These are phyloP conservation scores for Tenualosa ilisha DNA, from an alignment of 2,797 vertebrate genomes.

Conservation along the genomic window DNA sequence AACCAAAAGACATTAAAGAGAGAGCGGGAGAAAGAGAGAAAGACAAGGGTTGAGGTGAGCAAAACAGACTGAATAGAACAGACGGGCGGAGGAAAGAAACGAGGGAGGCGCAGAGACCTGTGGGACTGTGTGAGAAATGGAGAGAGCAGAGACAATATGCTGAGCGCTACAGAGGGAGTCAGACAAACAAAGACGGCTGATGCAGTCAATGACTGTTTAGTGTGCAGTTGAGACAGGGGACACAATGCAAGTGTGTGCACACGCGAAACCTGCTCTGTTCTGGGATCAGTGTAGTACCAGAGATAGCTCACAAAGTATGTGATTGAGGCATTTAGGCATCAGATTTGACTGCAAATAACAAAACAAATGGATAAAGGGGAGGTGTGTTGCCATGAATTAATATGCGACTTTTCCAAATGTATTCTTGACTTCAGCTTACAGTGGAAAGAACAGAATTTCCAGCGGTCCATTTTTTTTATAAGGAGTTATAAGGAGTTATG, in stretches of 20 bases:
- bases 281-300: not conserved
- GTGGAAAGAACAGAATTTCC: not conserved
- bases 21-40: not conserved
- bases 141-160: constrained; percentile 10
- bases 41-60: not conserved
- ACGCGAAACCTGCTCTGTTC: not conserved
- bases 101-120: not conserved
- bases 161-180: not conserved
- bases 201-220: not conserved
- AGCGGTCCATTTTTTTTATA: not conserved
- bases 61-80: not conserved
- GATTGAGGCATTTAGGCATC: not conserved
- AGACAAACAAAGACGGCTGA: not conserved
- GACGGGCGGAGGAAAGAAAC: not conserved
- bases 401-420: not conserved
- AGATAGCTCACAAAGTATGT: not conserved
- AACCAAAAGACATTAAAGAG: not conserved
- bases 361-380: not conserved
- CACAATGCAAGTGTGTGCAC: not conserved
- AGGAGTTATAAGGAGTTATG: not conserved
- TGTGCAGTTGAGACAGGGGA: not conserved
- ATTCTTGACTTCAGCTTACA: not conserved
- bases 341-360: not conserved
- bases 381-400: not conserved
- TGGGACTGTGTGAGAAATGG: constrained; percentile 10